phyloP scores from a whole-genome alignment of 2,888 invertebrate genomes.

The Trachelus tabidus region DNA sequence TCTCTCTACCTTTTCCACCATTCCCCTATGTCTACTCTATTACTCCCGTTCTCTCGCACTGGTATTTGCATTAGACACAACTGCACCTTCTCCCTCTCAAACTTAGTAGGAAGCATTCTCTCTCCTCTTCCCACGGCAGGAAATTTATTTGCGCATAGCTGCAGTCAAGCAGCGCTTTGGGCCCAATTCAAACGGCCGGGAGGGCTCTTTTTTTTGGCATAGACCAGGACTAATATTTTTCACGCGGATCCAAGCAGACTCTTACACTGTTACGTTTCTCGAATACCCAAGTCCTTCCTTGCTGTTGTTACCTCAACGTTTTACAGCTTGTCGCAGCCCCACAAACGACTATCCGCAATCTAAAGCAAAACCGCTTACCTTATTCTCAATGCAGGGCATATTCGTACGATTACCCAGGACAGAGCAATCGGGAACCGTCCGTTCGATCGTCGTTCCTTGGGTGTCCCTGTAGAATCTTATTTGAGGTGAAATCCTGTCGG shows the following conservation, averaged over 20 bases:
- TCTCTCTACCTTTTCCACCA: neutral
- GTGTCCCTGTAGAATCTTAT: conserved; percentile 71
- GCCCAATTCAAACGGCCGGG: neutral
- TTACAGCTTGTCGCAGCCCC: neutral
- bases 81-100: neutral
- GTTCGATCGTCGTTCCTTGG: conserved; percentile 70
- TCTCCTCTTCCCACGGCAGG: conserved; percentile 16
- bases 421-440: conserved; percentile 63
- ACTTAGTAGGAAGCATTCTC: neutral
- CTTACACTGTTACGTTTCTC: neutral
- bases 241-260: neutral
- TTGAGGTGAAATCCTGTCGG: conserved; percentile 64
- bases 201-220: neutral
- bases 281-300: neutral
- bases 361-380: conserved; percentile 40
- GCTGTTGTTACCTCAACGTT: neutral
- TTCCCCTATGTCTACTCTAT: neutral
- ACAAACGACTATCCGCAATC: neutral
- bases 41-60: neutral
- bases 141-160: conserved; percentile 37
- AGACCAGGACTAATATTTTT: neutral
- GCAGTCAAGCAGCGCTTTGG: neutral
- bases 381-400: conserved; percentile 55
- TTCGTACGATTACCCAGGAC: conserved; percentile 62
- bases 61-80: neutral